Percentiles rank a stretch among this genome's conserved stretches.
Conservation (phyloP, 1,140 invertebrate genomes). For the Drosophila lacteicornis region DNA sequence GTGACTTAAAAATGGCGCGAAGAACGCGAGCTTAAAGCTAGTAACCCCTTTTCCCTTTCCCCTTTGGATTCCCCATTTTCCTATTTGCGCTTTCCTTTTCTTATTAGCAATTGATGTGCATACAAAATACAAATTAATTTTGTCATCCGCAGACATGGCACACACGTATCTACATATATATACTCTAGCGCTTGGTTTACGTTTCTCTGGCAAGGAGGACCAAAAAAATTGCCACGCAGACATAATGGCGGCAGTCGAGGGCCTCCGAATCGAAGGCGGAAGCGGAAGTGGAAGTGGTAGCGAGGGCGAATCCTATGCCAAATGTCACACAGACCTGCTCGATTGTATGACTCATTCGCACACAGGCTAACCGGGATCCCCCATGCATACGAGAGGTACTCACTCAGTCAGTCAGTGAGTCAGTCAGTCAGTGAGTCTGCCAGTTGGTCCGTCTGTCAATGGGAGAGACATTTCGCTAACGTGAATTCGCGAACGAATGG, state of each 20-base stretch:
- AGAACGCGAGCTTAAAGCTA: neutral
- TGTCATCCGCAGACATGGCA: conserved; percentile 48
- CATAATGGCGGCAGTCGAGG: conserved; percentile 35
- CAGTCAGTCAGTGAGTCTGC: conserved; percentile 7
- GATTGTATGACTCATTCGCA: conserved; percentile 67
- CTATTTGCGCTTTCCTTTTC: conserved; percentile 10
- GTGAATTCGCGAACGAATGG: conserved; percentile 62
- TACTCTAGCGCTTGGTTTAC: conserved; percentile 3
- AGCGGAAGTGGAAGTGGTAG: neutral
- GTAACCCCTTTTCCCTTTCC: neutral
- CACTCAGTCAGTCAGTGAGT: conserved; percentile 25
- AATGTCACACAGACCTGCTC: conserved; percentile 58
- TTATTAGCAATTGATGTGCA: conserved; percentile 54
- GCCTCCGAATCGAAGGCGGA: neutral
- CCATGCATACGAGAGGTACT: conserved; percentile 32
- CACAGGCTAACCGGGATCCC: conserved; percentile 23
- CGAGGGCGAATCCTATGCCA: conserved; percentile 34
- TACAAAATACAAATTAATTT: conserved; percentile 64
- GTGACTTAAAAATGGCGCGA: conserved; percentile 19
- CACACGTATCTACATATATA: conserved; percentile 1
- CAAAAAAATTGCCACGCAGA: conserved; percentile 40
- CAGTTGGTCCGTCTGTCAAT: conserved; percentile 38
- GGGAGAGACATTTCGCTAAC: conserved; percentile 62
- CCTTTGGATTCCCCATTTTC: neutral
- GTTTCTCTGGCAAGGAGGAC: conserved; percentile 10